Evolutionary conservation across 2,888 invertebrate genomes (phyloP).

Genomic region (Caenorhabditis sp.): DNA sequence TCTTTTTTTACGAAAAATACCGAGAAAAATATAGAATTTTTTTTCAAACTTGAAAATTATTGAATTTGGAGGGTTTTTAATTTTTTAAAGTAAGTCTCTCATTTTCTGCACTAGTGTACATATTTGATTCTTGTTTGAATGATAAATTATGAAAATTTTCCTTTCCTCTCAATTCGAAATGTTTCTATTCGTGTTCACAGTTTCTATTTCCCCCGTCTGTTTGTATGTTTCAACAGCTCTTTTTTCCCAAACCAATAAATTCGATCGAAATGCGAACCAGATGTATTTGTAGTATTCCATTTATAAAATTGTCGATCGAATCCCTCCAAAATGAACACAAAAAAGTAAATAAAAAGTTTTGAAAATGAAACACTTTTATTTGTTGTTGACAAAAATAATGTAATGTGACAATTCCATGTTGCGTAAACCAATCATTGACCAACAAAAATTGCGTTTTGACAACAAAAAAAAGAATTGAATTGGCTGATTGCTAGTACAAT

Average conservation of each 20-base stretch:
- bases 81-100: too few species aligned
- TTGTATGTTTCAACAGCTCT: too few species aligned
- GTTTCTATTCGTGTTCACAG: too few species aligned
- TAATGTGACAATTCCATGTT: not conserved
- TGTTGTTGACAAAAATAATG: not conserved
- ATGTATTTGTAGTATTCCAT: not conserved
- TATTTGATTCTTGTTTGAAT: too few species aligned
- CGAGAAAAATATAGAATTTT: too few species aligned
- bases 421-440: not conserved
- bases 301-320: not conserved
- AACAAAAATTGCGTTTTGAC: not conserved
- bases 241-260: not conserved
- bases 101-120: too few species aligned
- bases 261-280: not conserved
- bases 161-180: too few species aligned
- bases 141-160: too few species aligned
- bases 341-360: not conserved
- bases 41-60: too few species aligned
- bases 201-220: too few species aligned
- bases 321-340: not conserved
- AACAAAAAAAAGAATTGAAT: not conserved
- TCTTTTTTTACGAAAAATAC: too few species aligned
- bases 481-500: not conserved
- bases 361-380: not conserved
- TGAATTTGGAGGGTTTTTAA: too few species aligned